A percentile compares a stretch with the other conserved stretches of the same genome.
phyloP scores from a whole-genome alignment of 2,888 invertebrate genomes.

The Micoletzkya japonica region DNA sequence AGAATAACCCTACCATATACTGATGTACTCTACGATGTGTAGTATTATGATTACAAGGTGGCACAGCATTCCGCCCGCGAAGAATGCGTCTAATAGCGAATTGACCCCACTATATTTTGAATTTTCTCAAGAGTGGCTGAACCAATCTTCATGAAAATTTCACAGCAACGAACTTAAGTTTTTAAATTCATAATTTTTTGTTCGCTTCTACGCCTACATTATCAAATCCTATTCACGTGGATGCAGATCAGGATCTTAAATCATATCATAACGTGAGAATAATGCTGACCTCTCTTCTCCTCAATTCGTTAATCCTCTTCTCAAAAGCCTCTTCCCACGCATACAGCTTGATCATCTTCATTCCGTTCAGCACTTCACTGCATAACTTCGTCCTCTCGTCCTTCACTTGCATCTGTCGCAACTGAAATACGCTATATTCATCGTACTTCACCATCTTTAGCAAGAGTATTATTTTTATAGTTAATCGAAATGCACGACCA shows the following conservation, averaged over 20 bases:
- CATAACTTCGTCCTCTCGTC: constrained; percentile 37
- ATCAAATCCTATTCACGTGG: constrained; percentile 44
- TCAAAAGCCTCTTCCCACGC: not conserved
- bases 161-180: no score
- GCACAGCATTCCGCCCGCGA: no score
- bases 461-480: not conserved
- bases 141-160: not conserved
- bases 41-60: no score
- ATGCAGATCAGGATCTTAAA: constrained; percentile 41
- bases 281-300: no score
- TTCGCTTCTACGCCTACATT: constrained; percentile 36
- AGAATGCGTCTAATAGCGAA: no score
- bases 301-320: no score
- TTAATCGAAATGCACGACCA: not conserved
- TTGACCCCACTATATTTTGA: no score
- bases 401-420: constrained; percentile 38
- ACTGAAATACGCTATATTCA: not conserved
- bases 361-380: constrained; percentile 11
- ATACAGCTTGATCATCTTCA: not conserved
- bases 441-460: not conserved
- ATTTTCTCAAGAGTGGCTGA: no score
- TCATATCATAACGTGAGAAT: no score
- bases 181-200: constrained; percentile 29
- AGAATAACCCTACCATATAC: no score
- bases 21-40: no score